Conservation (phyloP, 2,113 vertebrate genomes). For the zebrafish (Danio rerio) region DNA sequence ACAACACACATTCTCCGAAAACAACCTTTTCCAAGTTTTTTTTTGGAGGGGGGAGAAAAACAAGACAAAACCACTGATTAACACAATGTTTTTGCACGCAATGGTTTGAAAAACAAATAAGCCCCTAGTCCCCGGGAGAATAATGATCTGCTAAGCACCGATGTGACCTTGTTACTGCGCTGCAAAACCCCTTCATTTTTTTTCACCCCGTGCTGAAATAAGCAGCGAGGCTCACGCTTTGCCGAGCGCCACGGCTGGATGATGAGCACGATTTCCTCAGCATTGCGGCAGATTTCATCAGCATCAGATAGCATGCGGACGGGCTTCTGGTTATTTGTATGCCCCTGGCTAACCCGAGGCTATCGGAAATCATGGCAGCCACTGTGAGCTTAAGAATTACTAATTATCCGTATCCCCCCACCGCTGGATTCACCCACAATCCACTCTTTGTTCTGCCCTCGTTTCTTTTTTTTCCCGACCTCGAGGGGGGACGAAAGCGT, state of each 20-base stretch:
- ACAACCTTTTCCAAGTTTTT: conserved; percentile 8
- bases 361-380: conserved; percentile 60
- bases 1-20: background rate
- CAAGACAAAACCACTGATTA: conserved; percentile 17
- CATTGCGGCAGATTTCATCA: conserved; percentile 83
- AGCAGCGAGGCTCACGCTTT: conserved; percentile 41
- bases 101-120: conserved; percentile 21
- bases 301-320: conserved; percentile 75
- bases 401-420: conserved; percentile 60
- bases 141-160: conserved; percentile 50
- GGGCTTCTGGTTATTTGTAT: conserved; percentile 69
- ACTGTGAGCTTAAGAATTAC: conserved; percentile 54
- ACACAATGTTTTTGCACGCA: conserved; percentile 16
- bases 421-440: conserved; percentile 42
- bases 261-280: conserved; percentile 62
- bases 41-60: background rate
- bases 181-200: conserved; percentile 41
- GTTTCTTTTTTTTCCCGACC: conserved; percentile 37
- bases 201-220: conserved; percentile 36
- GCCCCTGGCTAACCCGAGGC: conserved; percentile 74
- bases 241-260: conserved; percentile 46
- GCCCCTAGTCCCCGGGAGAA: conserved; percentile 27
- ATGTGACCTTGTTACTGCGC: conserved; percentile 48
- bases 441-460: conserved; percentile 50
- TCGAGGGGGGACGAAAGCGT: conserved; percentile 19